Evolutionary conservation across 2,113 vertebrate species (phyloP).

Genomic region (Glaucidium brasilianum): DNA sequence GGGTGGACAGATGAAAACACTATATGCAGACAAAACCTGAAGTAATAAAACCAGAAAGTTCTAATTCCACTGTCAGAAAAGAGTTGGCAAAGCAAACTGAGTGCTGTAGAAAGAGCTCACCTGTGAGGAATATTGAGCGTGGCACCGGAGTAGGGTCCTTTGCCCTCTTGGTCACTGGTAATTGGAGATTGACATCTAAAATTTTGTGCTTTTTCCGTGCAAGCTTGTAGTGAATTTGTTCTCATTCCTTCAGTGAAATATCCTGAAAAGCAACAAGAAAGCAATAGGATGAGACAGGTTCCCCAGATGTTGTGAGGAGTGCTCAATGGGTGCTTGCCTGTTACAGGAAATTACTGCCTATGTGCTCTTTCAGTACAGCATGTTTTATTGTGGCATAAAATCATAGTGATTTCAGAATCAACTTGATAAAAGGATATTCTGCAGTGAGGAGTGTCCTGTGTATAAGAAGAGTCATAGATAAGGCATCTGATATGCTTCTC

Average conservation of each 20-base stretch:
- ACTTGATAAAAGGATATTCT: not conserved
- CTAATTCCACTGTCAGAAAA: not conserved
- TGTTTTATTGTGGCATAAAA: not conserved
- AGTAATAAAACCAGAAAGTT: not conserved
- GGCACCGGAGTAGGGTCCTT: not conserved
- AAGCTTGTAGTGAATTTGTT: slow-evolving; percentile 13
- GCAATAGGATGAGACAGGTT: not conserved
- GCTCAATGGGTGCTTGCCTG: not conserved
- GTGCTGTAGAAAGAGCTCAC: not conserved
- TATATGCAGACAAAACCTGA: not conserved
- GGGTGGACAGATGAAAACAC: not conserved
- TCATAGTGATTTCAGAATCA: not conserved
- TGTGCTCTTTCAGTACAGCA: not conserved
- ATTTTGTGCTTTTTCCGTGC: not conserved
- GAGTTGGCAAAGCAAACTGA: not conserved
- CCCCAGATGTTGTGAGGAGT: not conserved
- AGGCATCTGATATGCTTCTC: not conserved
- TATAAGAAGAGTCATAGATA: not conserved
- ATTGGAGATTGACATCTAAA: not conserved
- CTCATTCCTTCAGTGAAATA: not conserved
- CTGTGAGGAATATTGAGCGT: not conserved
- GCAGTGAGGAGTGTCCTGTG: not conserved
- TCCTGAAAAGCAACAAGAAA: not conserved
- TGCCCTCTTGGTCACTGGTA: not conserved
- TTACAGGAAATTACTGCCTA: not conserved